Conservation (phyloP, 2,113 vertebrate genomes). For the Chaenocephalus aceratus region DNA sequence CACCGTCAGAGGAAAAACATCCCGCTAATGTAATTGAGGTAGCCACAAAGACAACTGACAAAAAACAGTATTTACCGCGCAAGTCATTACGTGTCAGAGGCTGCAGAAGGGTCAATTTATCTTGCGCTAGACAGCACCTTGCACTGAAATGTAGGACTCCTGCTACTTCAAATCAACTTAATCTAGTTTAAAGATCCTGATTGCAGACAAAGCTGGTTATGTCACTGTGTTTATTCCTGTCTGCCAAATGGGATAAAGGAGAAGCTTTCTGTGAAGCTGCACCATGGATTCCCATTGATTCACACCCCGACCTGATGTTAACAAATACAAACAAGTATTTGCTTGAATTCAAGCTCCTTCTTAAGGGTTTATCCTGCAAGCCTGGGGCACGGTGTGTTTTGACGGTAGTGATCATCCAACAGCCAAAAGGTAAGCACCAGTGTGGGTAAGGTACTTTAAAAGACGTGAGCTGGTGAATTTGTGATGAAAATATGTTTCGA, state of each 20-base stretch:
- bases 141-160: conserved; percentile 59
- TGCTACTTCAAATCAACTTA: conserved; percentile 66
- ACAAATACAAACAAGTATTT: conserved; percentile 45
- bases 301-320: conserved; percentile 27
- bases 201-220: conserved; percentile 52
- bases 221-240: conserved; percentile 49
- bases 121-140: conserved; percentile 56
- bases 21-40: conserved; percentile 70
- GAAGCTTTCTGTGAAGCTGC: conserved; percentile 21
- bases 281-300: conserved; percentile 32
- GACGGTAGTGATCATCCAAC: conserved; percentile 16
- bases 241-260: conserved; percentile 40
- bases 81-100: conserved; percentile 68
- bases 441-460: conserved; percentile 26
- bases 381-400: conserved; percentile 37
- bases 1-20: conserved; percentile 66
- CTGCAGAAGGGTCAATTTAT: conserved; percentile 66
- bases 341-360: conserved; percentile 34
- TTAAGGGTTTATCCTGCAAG: conserved; percentile 30
- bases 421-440: conserved; percentile 42
- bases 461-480: conserved; percentile 17
- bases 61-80: conserved; percentile 69
- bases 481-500: conserved; percentile 6
- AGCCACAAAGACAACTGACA: conserved; percentile 67
- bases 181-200: conserved; percentile 61